Evolutionary conservation across 2,113 vertebrate genomes (phyloP), one percentile per base, ranked within the genome.

Genomic region (Macquaria australasica): DNA sequence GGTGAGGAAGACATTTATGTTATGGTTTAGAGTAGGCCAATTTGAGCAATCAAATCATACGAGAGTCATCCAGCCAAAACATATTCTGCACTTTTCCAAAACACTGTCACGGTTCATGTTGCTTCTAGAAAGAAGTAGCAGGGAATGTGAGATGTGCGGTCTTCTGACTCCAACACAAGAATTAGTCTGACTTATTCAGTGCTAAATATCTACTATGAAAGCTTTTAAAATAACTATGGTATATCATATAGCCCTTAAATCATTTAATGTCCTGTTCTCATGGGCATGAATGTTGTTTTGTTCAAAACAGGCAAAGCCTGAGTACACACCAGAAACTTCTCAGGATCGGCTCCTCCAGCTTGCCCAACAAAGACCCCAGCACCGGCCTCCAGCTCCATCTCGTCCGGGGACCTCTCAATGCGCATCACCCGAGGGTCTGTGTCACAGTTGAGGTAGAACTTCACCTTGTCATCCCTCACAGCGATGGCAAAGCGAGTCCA

Each of bases 291-390:
- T 77, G 59, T 59, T n/a, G 18, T 59, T 77, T 34, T 3, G 21
- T 58, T 28, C 39, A 25, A 11, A 76, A 58, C 23, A 50, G 53
- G 67, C 0, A 21, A 66, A 72, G 14, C 0, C 4, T 34, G 53
- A 14, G 5, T 69, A 93, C 95, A 2, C 94, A 99, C 98, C 98
- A 97, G 91, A 75, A 98, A 99, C 83, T 96, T 97, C 50, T 97
- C 95, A 0, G 96, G 93, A 70, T 99, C 97, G 0, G 97, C 97
- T 3, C 95, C 96, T 90, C 98, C 97, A 3, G 97, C 97, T 78
- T 98, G 97, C 4, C 96, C 98, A 25, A 99, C 96, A 8, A 99
- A 99, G 83, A 99, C 89, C 21, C 97, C 97, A 0, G 98, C 96
- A 0, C 97, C 97, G 0, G 90, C 84, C 37, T 98, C 96, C 86